Conservation (phyloP, 92 coral and sea anemone genomes). For the Nematostella vectensis region DNA sequence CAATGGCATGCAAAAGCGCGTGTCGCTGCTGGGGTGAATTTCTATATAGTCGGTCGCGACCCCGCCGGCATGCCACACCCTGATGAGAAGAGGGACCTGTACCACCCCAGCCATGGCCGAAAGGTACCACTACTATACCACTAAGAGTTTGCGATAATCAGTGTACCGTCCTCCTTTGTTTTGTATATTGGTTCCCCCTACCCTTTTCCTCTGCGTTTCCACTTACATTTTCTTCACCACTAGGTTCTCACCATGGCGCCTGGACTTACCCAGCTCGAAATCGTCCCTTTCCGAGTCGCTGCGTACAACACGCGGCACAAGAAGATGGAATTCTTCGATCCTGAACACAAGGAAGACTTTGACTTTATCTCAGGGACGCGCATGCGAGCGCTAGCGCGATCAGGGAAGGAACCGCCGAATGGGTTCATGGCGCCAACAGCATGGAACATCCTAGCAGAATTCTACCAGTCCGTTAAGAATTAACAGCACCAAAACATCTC, state of each 20-base stretch:
- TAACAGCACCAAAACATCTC: too few species aligned
- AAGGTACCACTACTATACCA: too few species aligned
- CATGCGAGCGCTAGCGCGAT: slow-evolving; percentile 89
- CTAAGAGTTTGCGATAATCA: background rate
- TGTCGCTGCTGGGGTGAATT: slow-evolving; percentile 92
- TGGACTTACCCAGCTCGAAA: slow-evolving; percentile 86
- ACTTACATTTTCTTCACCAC: background rate
- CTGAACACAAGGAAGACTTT: slow-evolving; percentile 72
- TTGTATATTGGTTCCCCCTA: too few species aligned
- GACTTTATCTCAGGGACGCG: slow-evolving; percentile 97
- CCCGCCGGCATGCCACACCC: slow-evolving; percentile 99
- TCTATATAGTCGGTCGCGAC: slow-evolving; percentile 94
- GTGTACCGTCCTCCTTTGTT: too few species aligned
- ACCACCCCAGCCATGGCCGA: slow-evolving; percentile 83
- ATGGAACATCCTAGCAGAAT: slow-evolving; percentile 71
- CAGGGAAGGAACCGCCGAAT: slow-evolving; percentile 80
- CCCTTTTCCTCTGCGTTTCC: too few species aligned
- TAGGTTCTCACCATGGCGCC: slow-evolving; percentile 98
- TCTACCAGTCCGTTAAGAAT: slow-evolving; percentile 51
- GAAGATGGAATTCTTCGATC: slow-evolving; percentile 88
- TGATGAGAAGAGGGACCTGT: slow-evolving; percentile 82
- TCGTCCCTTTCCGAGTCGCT: slow-evolving; percentile 96
- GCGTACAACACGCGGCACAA: slow-evolving; percentile 84
- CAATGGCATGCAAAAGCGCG: slow-evolving; percentile 99
- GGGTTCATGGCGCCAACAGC: slow-evolving; percentile 98